These are phyloP conservation scores for Apodemus sylvaticus DNA, from an alignment of 2,113 vertebrate species.

Conservation along the genomic window DNA sequence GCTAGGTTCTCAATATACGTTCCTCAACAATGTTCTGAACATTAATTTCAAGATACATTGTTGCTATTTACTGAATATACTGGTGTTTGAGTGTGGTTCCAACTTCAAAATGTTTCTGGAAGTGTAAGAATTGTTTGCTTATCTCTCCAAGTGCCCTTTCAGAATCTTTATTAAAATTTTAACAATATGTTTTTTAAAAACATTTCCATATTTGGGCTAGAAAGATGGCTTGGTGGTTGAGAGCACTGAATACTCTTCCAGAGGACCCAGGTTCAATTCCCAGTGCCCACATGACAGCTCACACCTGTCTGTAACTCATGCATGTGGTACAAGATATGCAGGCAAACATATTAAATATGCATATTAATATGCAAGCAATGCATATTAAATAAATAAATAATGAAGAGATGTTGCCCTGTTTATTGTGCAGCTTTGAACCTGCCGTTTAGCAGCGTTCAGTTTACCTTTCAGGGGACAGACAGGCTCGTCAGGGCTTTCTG, in stretches of 20 bases:
- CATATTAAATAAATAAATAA: neutral
- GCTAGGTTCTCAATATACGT: neutral
- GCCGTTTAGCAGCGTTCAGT: constrained; percentile 19
- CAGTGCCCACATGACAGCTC: neutral
- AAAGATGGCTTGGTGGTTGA: neutral
- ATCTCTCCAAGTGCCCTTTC: neutral
- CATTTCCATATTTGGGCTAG: neutral
- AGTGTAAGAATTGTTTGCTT: neutral
- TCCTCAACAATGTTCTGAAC: neutral
- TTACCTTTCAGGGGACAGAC: constrained; percentile 7
- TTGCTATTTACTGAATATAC: neutral
- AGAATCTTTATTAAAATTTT: constrained; percentile 1
- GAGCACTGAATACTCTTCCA: neutral
- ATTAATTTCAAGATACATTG: neutral
- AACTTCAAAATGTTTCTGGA: constrained; percentile 32
- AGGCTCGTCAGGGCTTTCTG: neutral
- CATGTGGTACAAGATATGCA: neutral
- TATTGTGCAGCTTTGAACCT: constrained; percentile 23
- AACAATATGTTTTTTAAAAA: neutral
- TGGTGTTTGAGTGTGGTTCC: neutral
- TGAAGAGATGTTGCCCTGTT: neutral
- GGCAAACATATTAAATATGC: neutral
- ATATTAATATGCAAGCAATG: neutral
- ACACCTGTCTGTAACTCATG: neutral
- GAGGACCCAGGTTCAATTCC: neutral